Evolutionary conservation across 2,797 vertebrate species (phyloP).

Genomic region (Pangasius krempfi): DNA sequence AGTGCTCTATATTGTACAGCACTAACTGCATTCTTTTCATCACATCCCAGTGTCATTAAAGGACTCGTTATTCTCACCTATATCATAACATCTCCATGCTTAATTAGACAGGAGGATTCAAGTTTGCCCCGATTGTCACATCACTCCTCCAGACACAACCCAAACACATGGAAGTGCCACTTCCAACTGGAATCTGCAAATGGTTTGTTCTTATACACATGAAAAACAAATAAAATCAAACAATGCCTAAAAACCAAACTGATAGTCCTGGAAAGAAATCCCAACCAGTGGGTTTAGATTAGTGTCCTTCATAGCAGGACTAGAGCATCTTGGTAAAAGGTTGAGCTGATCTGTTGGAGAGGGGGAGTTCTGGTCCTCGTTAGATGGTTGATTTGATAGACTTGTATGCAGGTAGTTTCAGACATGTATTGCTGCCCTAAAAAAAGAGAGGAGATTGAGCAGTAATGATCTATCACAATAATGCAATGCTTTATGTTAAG

Average conservation of each 20-base stretch:
- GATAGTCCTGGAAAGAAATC: slow-evolving; percentile 47
- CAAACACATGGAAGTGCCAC: slow-evolving; percentile 43
- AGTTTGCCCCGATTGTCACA: slow-evolving; percentile 70
- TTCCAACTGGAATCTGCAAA: slow-evolving; percentile 30
- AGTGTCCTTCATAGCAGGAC: slow-evolving; percentile 46
- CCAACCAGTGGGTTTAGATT: slow-evolving; percentile 54
- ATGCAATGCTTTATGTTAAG: background rate
- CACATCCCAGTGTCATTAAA: slow-evolving; percentile 25
- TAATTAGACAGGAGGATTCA: slow-evolving; percentile 48
- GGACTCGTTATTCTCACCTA: slow-evolving; percentile 54
- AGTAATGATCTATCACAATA: background rate
- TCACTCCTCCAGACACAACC: slow-evolving; percentile 59
- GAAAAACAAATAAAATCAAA: slow-evolving; percentile 33
- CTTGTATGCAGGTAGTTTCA: slow-evolving; percentile 37
- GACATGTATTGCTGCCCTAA: slow-evolving; percentile 41
- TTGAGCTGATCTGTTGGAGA: slow-evolving; percentile 30
- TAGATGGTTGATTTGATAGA: slow-evolving; percentile 39
- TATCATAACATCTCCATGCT: slow-evolving; percentile 48
- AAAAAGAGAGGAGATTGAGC: slow-evolving; percentile 30
- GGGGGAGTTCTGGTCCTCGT: slow-evolving; percentile 39
- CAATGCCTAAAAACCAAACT: slow-evolving; percentile 37
- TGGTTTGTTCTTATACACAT: slow-evolving; percentile 45
- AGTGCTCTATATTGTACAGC: slow-evolving; percentile 24
- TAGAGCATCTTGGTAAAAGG: slow-evolving; percentile 32
- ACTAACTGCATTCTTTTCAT: slow-evolving; percentile 4